Conservation (phyloP, 2,888 invertebrate species). For the Uloborus plumipes region DNA sequence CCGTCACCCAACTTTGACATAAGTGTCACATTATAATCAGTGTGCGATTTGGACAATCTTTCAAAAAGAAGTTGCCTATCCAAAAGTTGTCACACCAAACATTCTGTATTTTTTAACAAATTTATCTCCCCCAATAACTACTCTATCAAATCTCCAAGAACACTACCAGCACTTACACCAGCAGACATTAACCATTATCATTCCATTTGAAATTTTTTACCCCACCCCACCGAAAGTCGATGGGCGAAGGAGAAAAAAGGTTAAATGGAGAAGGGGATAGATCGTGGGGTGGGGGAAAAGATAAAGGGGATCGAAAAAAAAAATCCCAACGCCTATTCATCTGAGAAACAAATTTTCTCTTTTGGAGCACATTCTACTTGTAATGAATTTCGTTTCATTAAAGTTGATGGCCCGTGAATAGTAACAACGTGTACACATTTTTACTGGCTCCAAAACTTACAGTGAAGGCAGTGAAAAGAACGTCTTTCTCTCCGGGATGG, state of each 20-base stretch:
- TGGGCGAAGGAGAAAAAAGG: conserved; percentile 24
- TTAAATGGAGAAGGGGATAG: not conserved
- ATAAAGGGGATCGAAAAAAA: conserved; percentile 13
- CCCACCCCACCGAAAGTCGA: conserved; percentile 20
- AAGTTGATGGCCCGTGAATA: conserved; percentile 65
- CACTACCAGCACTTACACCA: too few relatives aligned
- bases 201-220: not conserved
- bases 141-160: too few relatives aligned
- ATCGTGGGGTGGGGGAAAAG: not conserved
- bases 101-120: too few relatives aligned
- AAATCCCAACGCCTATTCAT: conserved; percentile 57
- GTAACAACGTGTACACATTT: conserved; percentile 58
- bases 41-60: too few relatives aligned
- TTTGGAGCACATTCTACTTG: conserved; percentile 48
- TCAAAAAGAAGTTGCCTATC: too few relatives aligned
- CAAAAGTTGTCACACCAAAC: too few relatives aligned
- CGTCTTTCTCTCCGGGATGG: conserved; percentile 21
- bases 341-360: conserved; percentile 61
- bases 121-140: too few relatives aligned
- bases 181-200: too few relatives aligned
- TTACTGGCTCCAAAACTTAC: conserved; percentile 10
- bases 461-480: conserved; percentile 34
- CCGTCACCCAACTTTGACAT: too few relatives aligned
- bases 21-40: too few relatives aligned
- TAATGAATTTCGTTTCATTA: conserved; percentile 67